Base-by-base conservation (phyloP, 2,113 vertebrate species). In the Rhinoderma darwinii region DNA sequence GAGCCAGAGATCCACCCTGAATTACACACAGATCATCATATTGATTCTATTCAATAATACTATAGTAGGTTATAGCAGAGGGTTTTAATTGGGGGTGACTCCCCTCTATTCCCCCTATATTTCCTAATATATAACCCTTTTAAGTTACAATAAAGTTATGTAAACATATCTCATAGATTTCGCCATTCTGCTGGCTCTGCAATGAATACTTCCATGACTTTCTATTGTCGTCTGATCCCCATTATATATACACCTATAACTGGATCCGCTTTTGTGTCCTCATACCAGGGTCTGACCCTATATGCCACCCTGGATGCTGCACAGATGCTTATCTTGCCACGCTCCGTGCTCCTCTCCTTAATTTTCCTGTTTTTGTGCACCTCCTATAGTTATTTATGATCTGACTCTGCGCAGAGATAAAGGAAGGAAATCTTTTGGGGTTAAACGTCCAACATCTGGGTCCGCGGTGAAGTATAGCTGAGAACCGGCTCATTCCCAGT, bases 371-470 rank as follows among this genome's bases (percentile, higher is more conserved):
- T 51, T 32, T 54, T 56, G 12, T 30, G 15, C 76, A 15, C 32
- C n/a, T 78, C 47, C 22, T 81, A 61, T n/a, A 63, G 79, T 63
- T 82, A 39, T 81, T 59, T 77, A 54, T 54, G 44, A 61, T 63
- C 35, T 30, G 79, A 43, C 59, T 4, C 32, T 80, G 39, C 72
- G 41, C 39, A 35, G 39, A 68, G 81, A 70, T 70, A 68, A 32
- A 83, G 81, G 81, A 83, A 83, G 81, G 81, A 83, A 83, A 70
- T 25, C 30, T 35, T 83, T 83, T 37, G 61, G 81, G 81, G 81
- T 70, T 44, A 83, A 83, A 70, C 30, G 81, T 83, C 43, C 61
- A 70, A 8, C 63, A 66, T 83, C 81, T 83, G 81, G 81, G 61
- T 83, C 59, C 51, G 41, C 35, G 11, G 47, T 27, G 25, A 37